Conservation (phyloP, 2,797 vertebrate genomes). For the Meda fulgida region DNA sequence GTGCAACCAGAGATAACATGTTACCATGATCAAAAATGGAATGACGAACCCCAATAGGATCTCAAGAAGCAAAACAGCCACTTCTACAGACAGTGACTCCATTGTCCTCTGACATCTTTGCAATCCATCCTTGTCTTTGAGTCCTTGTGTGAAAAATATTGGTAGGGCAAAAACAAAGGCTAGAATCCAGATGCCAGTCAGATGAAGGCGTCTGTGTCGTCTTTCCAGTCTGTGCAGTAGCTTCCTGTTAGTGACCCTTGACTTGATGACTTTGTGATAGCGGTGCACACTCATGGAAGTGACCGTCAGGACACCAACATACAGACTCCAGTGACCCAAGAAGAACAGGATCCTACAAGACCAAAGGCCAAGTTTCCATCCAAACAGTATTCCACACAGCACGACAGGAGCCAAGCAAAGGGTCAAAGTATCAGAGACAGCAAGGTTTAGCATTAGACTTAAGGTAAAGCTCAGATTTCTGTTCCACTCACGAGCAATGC, state of each 20-base stretch:
- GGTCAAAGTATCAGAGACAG: conserved; percentile 53
- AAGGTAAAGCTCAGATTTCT: conserved; percentile 49
- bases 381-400: conserved; percentile 34
- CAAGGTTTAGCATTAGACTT: conserved; percentile 58
- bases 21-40: conserved; percentile 51
- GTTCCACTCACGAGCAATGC: conserved; percentile 39
- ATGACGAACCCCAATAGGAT: conserved; percentile 57
- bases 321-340: conserved; percentile 49
- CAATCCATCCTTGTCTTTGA: conserved; percentile 12
- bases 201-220: background rate
- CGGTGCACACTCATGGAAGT: conserved; percentile 57
- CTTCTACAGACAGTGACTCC: background rate
- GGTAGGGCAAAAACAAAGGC: conserved; percentile 47
- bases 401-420: conserved; percentile 48
- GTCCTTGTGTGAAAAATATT: background rate
- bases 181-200: conserved; percentile 52
- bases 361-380: conserved; percentile 30
- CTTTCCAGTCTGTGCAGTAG: conserved; percentile 41
- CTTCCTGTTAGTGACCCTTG: conserved; percentile 29
- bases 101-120: conserved; percentile 42
- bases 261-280: conserved; percentile 38
- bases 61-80: conserved; percentile 55
- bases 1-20: conserved; percentile 57
- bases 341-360: conserved; percentile 49
- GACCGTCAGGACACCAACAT: conserved; percentile 54